phyloP scores from a whole-genome alignment of 2,888 invertebrate species.

The Tenthredo scrophulariae region DNA sequence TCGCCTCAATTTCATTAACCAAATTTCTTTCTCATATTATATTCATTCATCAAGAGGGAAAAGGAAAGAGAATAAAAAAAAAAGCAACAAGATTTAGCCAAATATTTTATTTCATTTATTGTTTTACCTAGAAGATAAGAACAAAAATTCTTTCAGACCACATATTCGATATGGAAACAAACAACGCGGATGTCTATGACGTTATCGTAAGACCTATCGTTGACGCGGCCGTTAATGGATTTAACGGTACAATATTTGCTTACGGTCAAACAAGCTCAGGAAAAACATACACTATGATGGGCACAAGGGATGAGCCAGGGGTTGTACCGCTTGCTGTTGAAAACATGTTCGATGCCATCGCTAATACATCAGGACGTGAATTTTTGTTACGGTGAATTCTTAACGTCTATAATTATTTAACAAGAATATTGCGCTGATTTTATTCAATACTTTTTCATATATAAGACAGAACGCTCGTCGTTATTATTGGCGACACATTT shows the following conservation, averaged over 20 bases:
- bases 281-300: slow-evolving; percentile 92
- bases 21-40: slow-evolving; percentile 56
- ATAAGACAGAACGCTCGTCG: not conserved
- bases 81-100: not conserved
- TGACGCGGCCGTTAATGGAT: slow-evolving; percentile 85
- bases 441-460: not conserved
- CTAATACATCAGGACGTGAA: slow-evolving; percentile 83
- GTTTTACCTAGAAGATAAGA: slow-evolving; percentile 42
- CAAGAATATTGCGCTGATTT: not conserved
- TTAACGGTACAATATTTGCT: slow-evolving; percentile 94
- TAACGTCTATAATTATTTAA: not conserved
- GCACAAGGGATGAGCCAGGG: slow-evolving; percentile 85
- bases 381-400: slow-evolving; percentile 84
- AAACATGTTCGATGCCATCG: slow-evolving; percentile 85
- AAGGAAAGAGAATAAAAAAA: not conserved
- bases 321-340: slow-evolving; percentile 87
- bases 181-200: slow-evolving; percentile 84
- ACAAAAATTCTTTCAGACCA: slow-evolving; percentile 82
- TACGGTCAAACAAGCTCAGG: slow-evolving; percentile 96
- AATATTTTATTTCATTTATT: not conserved
- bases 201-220: slow-evolving; percentile 87
- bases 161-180: slow-evolving; percentile 83
- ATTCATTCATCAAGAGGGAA: not conserved
- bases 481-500: not conserved
- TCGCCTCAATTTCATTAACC: not conserved